Evolutionary conservation across 2,888 invertebrate genomes (phyloP), one percentile per base, ranked within the genome.

Genomic region (Heliconius ethilla): DNA sequence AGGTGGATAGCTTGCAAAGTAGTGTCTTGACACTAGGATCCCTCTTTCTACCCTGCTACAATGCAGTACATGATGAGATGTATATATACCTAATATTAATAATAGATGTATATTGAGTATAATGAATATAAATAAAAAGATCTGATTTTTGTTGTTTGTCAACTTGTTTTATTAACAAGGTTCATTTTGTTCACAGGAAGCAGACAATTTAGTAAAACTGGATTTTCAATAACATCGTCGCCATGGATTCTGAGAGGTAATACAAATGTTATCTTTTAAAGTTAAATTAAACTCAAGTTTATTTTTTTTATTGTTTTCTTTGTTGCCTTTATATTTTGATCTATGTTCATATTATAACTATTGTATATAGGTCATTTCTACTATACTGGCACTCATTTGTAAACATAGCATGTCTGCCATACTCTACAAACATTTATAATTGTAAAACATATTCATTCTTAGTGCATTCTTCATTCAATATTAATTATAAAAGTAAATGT

Each of bases 171-270:
- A 72, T 72, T 55, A 59, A 33, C 18, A n/a, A 33, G 1, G 25
- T 29, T 27, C 11, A 74, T 4, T 83, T 88, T 88, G 86, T 91
- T 90, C 62, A 7, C 90, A 91, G 91, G 74, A 85, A 84, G 82
- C 75, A 78, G 65, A 81, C 83, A 82, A 82, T 85, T 84, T 83
- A 84, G 85, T 83, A 86, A 89, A 87, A 84, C 91, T 92, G 91
- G 92, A 87, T 85, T 81, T 86, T 86, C 75, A 80, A 81, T 89
- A 85, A 87, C 83, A 82, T 62, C 27, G 76, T 78, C 86, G 84
- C 79, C 83, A 92, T 92, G 92, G 92, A 92, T 89, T 92, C 92
- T 74, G 92, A 92, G 89, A 92, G 92, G 92, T 92, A 80, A 86
- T 40, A 67, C 13, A 1, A 27, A 29, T 29, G 11, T 69, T 69